These are phyloP conservation scores for Sepioteuthis lessoniana DNA, from an alignment of 2,888 invertebrate genomes.

Conservation along the genomic window DNA sequence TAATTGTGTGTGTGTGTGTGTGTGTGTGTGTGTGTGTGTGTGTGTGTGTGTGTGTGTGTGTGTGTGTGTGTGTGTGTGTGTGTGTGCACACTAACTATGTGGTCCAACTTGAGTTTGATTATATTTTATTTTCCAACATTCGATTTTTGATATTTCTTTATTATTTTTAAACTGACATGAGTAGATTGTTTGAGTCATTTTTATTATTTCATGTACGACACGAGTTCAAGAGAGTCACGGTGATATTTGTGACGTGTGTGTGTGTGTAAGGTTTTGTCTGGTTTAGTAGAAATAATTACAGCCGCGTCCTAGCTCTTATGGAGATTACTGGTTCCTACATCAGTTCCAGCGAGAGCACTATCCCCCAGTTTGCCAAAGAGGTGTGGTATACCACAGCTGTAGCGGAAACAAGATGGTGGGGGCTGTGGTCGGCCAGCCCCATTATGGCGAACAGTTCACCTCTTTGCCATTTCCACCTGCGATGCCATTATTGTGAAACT, in stretches of 20 bases:
- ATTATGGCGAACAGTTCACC: background rate
- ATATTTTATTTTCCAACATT: no score
- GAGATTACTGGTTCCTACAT: background rate
- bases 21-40: no score
- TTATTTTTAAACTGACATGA: no score
- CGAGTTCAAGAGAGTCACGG: background rate
- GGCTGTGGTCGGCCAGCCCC: slow-evolving; percentile 40
- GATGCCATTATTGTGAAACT: background rate
- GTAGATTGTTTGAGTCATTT: no score
- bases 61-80: no score
- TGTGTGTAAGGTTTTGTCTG: background rate
- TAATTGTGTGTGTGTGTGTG: no score
- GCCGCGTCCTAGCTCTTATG: background rate
- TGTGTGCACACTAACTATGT: no score
- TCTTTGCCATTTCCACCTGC: slow-evolving; percentile 42
- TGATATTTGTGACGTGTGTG: background rate
- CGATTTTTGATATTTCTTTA: no score
- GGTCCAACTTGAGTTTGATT: no score
- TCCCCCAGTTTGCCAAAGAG: slow-evolving; percentile 24
- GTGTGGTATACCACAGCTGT: slow-evolving; percentile 44
- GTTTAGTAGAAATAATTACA: background rate
- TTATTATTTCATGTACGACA: no score
- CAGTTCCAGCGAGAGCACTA: background rate
- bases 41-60: no score
- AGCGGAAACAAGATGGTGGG: background rate